Base-by-base conservation (phyloP, 1,140 invertebrate species). In the Sitodiplosis mosellana region DNA sequence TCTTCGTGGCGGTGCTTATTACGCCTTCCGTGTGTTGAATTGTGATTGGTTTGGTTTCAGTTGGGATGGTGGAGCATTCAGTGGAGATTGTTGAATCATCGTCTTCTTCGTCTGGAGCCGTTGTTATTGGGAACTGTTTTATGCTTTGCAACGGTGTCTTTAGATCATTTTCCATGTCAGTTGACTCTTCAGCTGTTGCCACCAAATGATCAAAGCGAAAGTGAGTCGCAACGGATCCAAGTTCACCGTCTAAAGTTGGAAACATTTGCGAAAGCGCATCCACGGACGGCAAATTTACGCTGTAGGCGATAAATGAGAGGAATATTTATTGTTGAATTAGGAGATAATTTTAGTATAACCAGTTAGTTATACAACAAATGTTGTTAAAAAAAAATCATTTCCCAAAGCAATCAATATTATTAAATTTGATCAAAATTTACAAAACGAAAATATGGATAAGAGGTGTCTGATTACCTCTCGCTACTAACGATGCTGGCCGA, bases 401-500 rank as follows among this genome's bases (percentile, higher is more conserved):
- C 48, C 51, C 17, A 52, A n/a, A 42, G 10, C 42, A 11, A 11
- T 44, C 47, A 22, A 47, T 49, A 46, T 50, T 52, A 36, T 51
- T 51, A 33, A 49, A 50, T 38, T 42, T 49, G 40, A 51, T 51
- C 43, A 49, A n/a, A 14, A 45, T 22, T n/a, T n/a, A n/a, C n/a
- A n/a, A n/a, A n/a, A n/a, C n/a, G n/a, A 27, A 27, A 27, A 10
- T 27, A 27, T 27, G 3, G 27, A 27, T 5, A 27, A 5, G 4
- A 27, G 10, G 10, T 27, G 27, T 18, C n/a, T n/a, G n/a, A n/a
- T 62, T 63, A 76, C 74, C 74, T 73, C 53, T 77, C 75, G 49
- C 67, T 73, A 54, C 75, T 77, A 48, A 75, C 67, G 44, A 76
- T 56, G 55, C 75, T 77, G 27, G 75, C 71, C 0, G 76, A 77